Percentiles rank a stretch among this genome's conserved stretches.
Conservation (phyloP, 2,797 vertebrate species). For the Labroides dimidiatus region DNA sequence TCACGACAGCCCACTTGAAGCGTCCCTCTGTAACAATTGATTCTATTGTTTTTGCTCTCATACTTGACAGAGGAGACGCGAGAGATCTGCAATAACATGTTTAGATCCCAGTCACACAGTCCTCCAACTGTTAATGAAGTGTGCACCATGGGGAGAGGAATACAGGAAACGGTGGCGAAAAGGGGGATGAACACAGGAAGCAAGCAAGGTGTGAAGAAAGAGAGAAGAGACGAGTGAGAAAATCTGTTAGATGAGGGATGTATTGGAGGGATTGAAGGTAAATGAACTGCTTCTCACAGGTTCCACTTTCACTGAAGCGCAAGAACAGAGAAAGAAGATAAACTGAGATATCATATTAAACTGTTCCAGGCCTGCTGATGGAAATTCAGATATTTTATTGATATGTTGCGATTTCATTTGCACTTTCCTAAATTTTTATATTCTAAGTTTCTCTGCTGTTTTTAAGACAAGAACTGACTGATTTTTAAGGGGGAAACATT, state of each 20-base stretch:
- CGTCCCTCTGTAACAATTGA: constrained; percentile 44
- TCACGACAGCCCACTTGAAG: constrained; percentile 51
- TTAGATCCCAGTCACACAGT: constrained; percentile 19
- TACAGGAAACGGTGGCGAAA: constrained; percentile 31
- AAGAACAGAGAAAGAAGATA: neutral
- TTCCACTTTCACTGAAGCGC: neutral
- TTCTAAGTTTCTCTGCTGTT: no score
- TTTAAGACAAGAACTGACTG: no score
- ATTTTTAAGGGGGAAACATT: no score
- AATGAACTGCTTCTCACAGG: neutral
- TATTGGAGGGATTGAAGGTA: neutral
- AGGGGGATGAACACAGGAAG: constrained; percentile 36
- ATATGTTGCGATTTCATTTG: no score
- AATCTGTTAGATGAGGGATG: constrained; percentile 28
- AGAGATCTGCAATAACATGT: constrained; percentile 45
- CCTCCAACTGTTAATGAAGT: constrained; percentile 54
- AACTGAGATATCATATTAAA: no score
- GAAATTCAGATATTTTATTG: no score
- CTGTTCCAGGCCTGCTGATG: no score
- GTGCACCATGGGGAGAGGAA: constrained; percentile 19
- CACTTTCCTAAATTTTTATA: no score
- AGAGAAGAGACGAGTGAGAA: constrained; percentile 26
- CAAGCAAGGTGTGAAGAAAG: constrained; percentile 33
- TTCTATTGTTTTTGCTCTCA: constrained; percentile 41
- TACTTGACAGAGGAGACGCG: constrained; percentile 5